Conservation (phyloP, 2,888 invertebrate genomes). For the Spodoptera littoralis region DNA sequence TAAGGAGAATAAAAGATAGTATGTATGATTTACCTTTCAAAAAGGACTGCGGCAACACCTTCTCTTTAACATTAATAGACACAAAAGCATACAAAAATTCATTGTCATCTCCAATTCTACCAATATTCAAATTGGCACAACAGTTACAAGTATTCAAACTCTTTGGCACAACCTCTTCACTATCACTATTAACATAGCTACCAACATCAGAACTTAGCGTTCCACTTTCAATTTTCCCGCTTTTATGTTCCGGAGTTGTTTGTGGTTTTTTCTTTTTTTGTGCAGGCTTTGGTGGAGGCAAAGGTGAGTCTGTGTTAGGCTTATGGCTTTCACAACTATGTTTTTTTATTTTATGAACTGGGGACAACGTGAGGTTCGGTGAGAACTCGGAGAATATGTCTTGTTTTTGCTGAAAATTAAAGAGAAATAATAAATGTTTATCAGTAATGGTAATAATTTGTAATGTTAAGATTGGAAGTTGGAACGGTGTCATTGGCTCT, state of each 20-base stretch:
- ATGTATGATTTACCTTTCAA: slow-evolving; percentile 71
- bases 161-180: slow-evolving; percentile 16
- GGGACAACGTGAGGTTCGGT: slow-evolving; percentile 65
- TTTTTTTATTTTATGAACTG: slow-evolving; percentile 61
- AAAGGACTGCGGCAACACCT: slow-evolving; percentile 77
- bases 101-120: slow-evolving; percentile 57
- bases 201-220: slow-evolving; percentile 18
- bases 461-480: not conserved
- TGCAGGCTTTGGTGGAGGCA: slow-evolving; percentile 19
- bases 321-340: slow-evolving; percentile 67
- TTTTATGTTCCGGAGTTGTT: not conserved
- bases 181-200: slow-evolving; percentile 2
- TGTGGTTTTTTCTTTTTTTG: slow-evolving; percentile 45
- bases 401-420: slow-evolving; percentile 77
- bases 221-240: slow-evolving; percentile 35
- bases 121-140: slow-evolving; percentile 54
- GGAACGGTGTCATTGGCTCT: too few species aligned
- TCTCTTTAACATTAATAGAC: slow-evolving; percentile 78
- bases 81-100: slow-evolving; percentile 84
- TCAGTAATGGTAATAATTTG: not conserved
- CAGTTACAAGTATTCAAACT: slow-evolving; percentile 65
- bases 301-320: slow-evolving; percentile 50
- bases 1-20: too few species aligned
- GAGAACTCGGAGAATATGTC: slow-evolving; percentile 79
- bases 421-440: not conserved